Evolutionary conservation across 1,140 invertebrate species (phyloP).

Genomic region (Pseudomyrmex concolor): DNA sequence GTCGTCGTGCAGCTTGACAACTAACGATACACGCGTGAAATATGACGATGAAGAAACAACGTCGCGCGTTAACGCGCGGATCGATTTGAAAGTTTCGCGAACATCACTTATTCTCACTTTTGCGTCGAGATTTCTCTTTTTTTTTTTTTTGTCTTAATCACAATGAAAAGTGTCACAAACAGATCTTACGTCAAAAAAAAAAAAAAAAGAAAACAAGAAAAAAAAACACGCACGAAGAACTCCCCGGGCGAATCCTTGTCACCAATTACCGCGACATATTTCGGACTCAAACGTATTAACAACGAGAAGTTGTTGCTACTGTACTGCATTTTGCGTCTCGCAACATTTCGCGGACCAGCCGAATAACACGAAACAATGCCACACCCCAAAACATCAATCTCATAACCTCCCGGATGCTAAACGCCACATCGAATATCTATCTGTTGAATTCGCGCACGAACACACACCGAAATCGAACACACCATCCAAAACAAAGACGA

Average conservation of each 20-base stretch:
- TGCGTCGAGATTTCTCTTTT: background rate
- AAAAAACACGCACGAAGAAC: background rate
- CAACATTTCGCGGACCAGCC: background rate
- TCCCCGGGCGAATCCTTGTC: background rate
- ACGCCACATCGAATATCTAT: conserved; percentile 77
- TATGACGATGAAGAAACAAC: background rate
- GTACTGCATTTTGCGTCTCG: background rate
- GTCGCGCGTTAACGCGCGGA: conserved; percentile 46
- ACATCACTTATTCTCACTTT: background rate
- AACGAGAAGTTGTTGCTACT: background rate
- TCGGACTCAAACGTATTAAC: background rate
- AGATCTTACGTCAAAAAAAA: background rate
- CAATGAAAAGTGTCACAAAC: no score
- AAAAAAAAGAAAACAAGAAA: background rate
- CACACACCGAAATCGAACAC: conserved; percentile 54
- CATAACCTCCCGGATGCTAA: conserved; percentile 81
- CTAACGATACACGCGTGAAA: conserved; percentile 49
- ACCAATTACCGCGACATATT: background rate
- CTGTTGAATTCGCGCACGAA: conserved; percentile 65
- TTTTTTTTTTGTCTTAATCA: no score
- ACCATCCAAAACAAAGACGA: conserved; percentile 55
- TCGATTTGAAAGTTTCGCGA: conserved; percentile 19
- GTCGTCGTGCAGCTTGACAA: conserved; percentile 25
- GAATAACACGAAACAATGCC: conserved; percentile 78
- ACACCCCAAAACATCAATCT: conserved; percentile 81